phyloP scores from a whole-genome alignment of 2,888 invertebrate genomes.

The Perizoma affinitatum region DNA sequence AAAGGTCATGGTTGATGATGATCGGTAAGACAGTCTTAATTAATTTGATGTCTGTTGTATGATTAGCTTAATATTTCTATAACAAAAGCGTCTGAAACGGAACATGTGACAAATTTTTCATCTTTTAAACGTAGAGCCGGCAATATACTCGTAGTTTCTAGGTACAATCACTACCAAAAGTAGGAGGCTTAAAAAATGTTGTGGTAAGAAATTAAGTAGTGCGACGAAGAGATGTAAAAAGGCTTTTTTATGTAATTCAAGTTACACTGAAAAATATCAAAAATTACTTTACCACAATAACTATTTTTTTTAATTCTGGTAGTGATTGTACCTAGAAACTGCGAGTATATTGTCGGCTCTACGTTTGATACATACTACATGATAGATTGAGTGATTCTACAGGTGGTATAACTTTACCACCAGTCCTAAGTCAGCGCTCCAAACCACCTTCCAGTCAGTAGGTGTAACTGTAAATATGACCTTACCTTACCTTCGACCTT shows the following conservation, averaged over 20 bases:
- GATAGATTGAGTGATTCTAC: no score
- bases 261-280: no score
- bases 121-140: constrained; percentile 28
- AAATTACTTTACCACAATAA: no score
- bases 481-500: no score
- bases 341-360: constrained; percentile 1
- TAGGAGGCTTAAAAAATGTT: constrained; percentile 28
- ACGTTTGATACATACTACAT: constrained; percentile 18
- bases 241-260: no score
- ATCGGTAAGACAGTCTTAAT: constrained; percentile 64
- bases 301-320: no score
- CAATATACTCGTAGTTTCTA: background rate
- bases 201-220: no score
- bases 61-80: constrained; percentile 63
- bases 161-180: constrained; percentile 13
- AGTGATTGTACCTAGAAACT: constrained; percentile 7
- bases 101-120: constrained; percentile 57
- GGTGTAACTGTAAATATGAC: no score
- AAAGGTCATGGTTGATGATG: constrained; percentile 68
- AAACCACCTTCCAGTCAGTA: no score
- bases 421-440: no score
- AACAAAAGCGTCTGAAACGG: constrained; percentile 57
- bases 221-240: no score
- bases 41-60: constrained; percentile 60
- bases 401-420: no score